Evolutionary conservation across 2,888 invertebrate species (phyloP).

Genomic region (Prosapia bicincta): DNA sequence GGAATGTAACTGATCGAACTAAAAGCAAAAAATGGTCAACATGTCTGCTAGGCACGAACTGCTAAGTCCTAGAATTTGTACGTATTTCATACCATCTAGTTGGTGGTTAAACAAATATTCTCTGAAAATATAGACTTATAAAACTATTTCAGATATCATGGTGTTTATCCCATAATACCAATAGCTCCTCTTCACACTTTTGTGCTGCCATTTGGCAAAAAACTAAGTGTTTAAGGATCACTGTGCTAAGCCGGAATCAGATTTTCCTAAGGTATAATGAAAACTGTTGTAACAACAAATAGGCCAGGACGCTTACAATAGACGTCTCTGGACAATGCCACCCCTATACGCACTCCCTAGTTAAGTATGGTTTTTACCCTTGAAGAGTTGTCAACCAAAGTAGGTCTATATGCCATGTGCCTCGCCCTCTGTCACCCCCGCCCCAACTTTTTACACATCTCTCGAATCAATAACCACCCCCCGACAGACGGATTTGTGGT

Average conservation of each 20-base stretch:
- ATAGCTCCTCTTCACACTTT: no score
- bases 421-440: not conserved
- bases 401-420: constrained; percentile 35
- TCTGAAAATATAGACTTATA: no score
- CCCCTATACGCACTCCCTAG: constrained; percentile 14
- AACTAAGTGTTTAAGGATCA: not conserved
- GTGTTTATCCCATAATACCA: no score
- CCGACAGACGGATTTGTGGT: not conserved
- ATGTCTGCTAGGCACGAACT: no score
- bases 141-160: no score
- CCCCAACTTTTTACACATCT: constrained; percentile 17
- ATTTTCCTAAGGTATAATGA: not conserved
- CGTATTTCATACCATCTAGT: no score
- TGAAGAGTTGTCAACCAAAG: constrained; percentile 29
- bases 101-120: no score
- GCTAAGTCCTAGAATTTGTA: no score
- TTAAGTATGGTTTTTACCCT: constrained; percentile 27
- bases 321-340: not conserved
- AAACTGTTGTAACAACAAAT: not conserved
- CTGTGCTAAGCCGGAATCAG: not conserved
- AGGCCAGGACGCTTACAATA: not conserved
- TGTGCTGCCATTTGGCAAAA: no score
- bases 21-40: no score
- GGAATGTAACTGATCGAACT: no score
- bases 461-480: constrained; percentile 26